Percentiles rank a stretch among this genome's conserved stretches.
Evolutionary conservation across 2,797 vertebrate genomes (phyloP).

Genomic region (Parauchenoglanis punctatus): DNA sequence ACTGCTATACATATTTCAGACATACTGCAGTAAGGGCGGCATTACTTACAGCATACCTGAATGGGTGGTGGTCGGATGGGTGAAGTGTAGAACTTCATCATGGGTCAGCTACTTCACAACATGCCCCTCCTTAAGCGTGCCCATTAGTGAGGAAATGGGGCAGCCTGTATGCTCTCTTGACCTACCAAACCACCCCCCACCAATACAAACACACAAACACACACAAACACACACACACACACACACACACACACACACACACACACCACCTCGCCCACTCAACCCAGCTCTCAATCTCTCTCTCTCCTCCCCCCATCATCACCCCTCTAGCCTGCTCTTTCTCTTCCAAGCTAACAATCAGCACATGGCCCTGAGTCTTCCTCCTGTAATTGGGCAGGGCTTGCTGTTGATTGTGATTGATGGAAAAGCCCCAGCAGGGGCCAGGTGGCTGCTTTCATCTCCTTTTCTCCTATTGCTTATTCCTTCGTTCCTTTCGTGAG

Average conservation of each 20-base stretch:
- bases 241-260: neutral
- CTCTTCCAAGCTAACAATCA: conserved; percentile 77
- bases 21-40: neutral
- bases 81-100: conserved; percentile 51
- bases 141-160: conserved; percentile 79
- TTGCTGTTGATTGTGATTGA: conserved; percentile 79
- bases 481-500: conserved; percentile 14
- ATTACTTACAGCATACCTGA: conserved; percentile 31
- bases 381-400: conserved; percentile 73
- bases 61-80: neutral
- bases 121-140: conserved; percentile 67
- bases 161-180: conserved; percentile 62
- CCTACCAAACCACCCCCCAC: conserved; percentile 19
- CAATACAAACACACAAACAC: neutral
- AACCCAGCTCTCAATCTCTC: neutral
- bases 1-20: neutral
- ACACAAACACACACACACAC: neutral
- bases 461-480: conserved; percentile 27
- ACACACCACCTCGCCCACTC: conserved; percentile 44
- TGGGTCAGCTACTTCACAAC: conserved; percentile 72
- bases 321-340: conserved; percentile 46
- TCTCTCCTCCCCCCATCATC: conserved; percentile 52
- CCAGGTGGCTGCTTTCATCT: conserved; percentile 71
- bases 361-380: conserved; percentile 73
- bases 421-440: conserved; percentile 58